Percentiles rank a stretch among this genome's conserved stretches.
Evolutionary conservation across 1,140 invertebrate genomes (phyloP).

Genomic region (Oedothorax gibbosus): DNA sequence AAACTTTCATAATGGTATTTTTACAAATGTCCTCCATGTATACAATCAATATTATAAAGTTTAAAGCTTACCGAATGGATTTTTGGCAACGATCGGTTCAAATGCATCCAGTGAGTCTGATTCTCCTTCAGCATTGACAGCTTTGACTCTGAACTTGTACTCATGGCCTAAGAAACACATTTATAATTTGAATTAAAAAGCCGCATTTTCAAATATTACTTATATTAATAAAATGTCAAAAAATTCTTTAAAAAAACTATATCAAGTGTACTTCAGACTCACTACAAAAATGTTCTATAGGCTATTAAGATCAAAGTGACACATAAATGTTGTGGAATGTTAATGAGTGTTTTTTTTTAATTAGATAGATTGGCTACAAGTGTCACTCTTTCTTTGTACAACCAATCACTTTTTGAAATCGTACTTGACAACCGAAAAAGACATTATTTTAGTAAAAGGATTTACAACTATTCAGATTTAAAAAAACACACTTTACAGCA

Average conservation of each 20-base stretch:
- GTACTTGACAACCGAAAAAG: too few species aligned
- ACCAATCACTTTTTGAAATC: too few species aligned
- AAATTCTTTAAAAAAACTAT: neutral
- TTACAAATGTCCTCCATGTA: neutral
- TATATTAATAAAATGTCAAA: neutral
- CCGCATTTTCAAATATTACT: conserved; percentile 70
- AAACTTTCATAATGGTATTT: too few species aligned
- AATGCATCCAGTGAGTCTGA: conserved; percentile 96
- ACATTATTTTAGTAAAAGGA: too few species aligned
- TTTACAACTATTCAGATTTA: too few species aligned
- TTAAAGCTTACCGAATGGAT: conserved; percentile 90
- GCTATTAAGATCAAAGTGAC: too few species aligned
- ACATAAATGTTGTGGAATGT: too few species aligned
- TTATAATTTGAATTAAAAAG: neutral
- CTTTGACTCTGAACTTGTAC: conserved; percentile 98
- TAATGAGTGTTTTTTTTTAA: too few species aligned
- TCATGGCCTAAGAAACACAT: conserved; percentile 80
- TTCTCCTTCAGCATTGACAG: conserved; percentile 96
- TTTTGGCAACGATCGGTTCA: conserved; percentile 91
- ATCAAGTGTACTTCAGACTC: neutral
- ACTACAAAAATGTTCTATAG: neutral
- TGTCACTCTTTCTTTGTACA: too few species aligned
- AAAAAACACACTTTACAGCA: too few species aligned
- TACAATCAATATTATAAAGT: neutral
- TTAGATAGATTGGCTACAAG: too few species aligned